phyloP scores from a whole-genome alignment of 37 sponge, comb jelly and placozoan species.

The Hormiphora californensis region DNA sequence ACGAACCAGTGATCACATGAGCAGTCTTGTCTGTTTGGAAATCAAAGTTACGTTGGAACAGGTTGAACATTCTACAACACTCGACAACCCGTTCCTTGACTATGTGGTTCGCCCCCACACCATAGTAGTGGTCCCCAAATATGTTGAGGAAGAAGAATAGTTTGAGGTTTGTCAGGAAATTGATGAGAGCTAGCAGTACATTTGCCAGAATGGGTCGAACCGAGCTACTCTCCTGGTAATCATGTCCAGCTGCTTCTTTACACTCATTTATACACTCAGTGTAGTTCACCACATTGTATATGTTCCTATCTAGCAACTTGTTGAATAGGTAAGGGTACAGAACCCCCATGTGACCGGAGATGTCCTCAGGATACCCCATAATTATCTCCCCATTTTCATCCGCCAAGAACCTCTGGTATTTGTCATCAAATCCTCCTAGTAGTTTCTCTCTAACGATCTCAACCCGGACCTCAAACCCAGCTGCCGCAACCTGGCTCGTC shows the following conservation, averaged over 20 bases:
- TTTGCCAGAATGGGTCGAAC: neutral
- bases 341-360: neutral
- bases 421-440: neutral
- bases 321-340: neutral
- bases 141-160: neutral
- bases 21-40: neutral
- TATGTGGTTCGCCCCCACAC: neutral
- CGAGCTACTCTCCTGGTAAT: neutral
- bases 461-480: neutral
- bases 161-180: constrained; percentile 7
- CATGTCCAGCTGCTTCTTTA: neutral
- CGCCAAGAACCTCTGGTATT: neutral
- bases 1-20: neutral
- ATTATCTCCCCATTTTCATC: constrained; percentile 10
- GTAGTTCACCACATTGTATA: neutral
- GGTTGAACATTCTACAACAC: constrained; percentile 13
- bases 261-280: constrained; percentile 36
- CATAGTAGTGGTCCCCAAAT: neutral
- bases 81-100: neutral
- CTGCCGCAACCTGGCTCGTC: constrained; percentile 3
- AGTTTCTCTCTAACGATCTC: constrained; percentile 3
- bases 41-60: constrained; percentile 8
- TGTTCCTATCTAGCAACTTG: neutral
- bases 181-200: neutral
- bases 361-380: neutral